Evolutionary conservation across 2,888 invertebrate genomes (phyloP).

Genomic region (Drosophila borealis): DNA sequence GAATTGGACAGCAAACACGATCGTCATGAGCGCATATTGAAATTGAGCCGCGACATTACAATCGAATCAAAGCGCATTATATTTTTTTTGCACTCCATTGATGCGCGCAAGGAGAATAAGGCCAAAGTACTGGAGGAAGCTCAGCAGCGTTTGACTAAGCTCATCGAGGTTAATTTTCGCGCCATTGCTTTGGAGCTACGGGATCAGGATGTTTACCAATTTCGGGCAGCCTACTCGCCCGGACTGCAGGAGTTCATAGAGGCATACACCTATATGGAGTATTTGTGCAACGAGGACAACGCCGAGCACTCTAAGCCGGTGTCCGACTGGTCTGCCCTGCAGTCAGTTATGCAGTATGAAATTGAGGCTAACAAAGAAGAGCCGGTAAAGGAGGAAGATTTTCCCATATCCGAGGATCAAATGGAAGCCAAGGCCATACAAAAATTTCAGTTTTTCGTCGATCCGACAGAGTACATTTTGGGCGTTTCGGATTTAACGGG

Average conservation of each 20-base stretch:
- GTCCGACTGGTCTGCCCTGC: constrained; percentile 87
- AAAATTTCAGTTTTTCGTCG: constrained; percentile 81
- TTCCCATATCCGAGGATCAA: constrained; percentile 7
- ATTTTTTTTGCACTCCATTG: constrained; percentile 92
- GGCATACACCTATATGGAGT: constrained; percentile 92
- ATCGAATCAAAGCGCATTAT: constrained; percentile 96
- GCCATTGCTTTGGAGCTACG: constrained; percentile 91
- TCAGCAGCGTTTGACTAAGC: constrained; percentile 87
- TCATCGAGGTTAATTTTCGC: constrained; percentile 86
- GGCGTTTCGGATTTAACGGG: constrained; percentile 95
- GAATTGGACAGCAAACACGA: constrained; percentile 93
- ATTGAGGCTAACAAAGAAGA: constrained; percentile 26
- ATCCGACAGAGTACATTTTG: constrained; percentile 88
- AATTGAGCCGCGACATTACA: constrained; percentile 92
- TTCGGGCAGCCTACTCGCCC: constrained; percentile 88
- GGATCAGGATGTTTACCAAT: constrained; percentile 90
- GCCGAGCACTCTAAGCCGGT: constrained; percentile 85
- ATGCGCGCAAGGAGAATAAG: constrained; percentile 86
- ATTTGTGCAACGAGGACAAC: constrained; percentile 85
- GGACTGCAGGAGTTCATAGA: constrained; percentile 93
- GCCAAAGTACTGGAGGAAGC: constrained; percentile 88
- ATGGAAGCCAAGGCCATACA: background rate
- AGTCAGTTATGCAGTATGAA: constrained; percentile 86
- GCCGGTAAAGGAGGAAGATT: constrained; percentile 23
- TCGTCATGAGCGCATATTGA: constrained; percentile 92